phyloP scores from a whole-genome alignment of 2,888 invertebrate genomes.

The Crematogaster levior region DNA sequence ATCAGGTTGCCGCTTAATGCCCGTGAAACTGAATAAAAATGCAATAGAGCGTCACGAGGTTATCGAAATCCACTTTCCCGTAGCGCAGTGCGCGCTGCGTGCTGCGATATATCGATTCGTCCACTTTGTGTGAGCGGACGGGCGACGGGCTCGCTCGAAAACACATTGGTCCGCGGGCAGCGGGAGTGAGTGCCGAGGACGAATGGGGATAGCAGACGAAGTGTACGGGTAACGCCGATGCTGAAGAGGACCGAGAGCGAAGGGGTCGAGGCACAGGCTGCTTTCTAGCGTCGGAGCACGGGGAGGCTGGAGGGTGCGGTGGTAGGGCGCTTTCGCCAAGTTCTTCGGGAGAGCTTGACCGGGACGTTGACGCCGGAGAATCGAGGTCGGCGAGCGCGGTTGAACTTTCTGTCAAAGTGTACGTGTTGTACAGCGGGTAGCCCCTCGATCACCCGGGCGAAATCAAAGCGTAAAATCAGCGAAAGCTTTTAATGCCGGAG shows the following conservation, averaged over 20 bases:
- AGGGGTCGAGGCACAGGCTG: constrained; percentile 43
- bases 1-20: constrained; percentile 79
- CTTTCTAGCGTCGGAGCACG: constrained; percentile 28
- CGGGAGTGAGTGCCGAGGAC: constrained; percentile 25
- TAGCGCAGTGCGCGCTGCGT: constrained; percentile 69
- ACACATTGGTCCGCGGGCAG: constrained; percentile 55
- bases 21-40: constrained; percentile 80
- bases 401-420: constrained; percentile 71
- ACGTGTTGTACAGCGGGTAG: constrained; percentile 53
- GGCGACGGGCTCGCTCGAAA: constrained; percentile 62
- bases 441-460: constrained; percentile 62
- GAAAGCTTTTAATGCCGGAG: constrained; percentile 73
- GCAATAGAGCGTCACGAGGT: constrained; percentile 79
- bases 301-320: constrained; percentile 1
- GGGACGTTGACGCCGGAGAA: constrained; percentile 62
- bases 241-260: constrained; percentile 43
- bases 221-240: constrained; percentile 21
- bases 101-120: constrained; percentile 74
- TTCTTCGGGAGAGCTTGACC: constrained; percentile 68
- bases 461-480: constrained; percentile 76
- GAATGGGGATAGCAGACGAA: not conserved
- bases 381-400: constrained; percentile 61
- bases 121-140: constrained; percentile 66
- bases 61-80: constrained; percentile 80
- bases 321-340: constrained; percentile 55